Base-by-base conservation (phyloP, 2,888 invertebrate species). In the Euplexia lucipara region DNA sequence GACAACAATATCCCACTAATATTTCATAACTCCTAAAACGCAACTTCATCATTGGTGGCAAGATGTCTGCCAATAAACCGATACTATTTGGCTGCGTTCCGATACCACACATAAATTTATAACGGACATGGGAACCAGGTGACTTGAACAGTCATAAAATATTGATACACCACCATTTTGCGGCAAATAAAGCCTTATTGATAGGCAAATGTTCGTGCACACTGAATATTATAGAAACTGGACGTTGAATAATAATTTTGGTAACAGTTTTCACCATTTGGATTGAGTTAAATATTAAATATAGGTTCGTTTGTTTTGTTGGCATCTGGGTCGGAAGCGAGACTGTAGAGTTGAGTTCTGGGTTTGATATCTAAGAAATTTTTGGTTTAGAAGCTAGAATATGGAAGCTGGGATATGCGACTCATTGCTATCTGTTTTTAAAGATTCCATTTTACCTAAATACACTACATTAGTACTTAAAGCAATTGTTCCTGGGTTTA, bases 41-140 rank as follows among this genome's bases (percentile, higher is more conserved):
- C 75, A 57, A 69, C 70, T 79, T 70, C 72, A 81, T 79, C 76
- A 74, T 73, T 22, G 44, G 57, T 20, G 64, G 83, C 88, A 89
- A 90, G 86, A 86, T 85, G 86, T 82, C 82, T 71, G 74, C 64
- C 83, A 84, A 86, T 86, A 87, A 86, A 85, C 83, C 74, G 69
- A 83, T 78, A 83, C 82, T 80, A 86, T 88, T 91, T 91, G 90
- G 90, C 91, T 86, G 66, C 81, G 82, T 82, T 87, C 83, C 88
- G 85, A 86, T 81, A 87, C 84, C 78, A 79, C 76, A 79, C 86
- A 88, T 90, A 89, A 90, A 90, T 91, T 88, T 73, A 76, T 66
- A 73, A 67, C 76, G 83, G 81, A 86, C 85, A 83, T 83, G 77
- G 81, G 80, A 82, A 78, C 81, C 88, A 90, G 89, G 88, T 89